phyloP scores from a whole-genome alignment of 2,888 invertebrate species.

The Phytoseiulus persimilis region DNA sequence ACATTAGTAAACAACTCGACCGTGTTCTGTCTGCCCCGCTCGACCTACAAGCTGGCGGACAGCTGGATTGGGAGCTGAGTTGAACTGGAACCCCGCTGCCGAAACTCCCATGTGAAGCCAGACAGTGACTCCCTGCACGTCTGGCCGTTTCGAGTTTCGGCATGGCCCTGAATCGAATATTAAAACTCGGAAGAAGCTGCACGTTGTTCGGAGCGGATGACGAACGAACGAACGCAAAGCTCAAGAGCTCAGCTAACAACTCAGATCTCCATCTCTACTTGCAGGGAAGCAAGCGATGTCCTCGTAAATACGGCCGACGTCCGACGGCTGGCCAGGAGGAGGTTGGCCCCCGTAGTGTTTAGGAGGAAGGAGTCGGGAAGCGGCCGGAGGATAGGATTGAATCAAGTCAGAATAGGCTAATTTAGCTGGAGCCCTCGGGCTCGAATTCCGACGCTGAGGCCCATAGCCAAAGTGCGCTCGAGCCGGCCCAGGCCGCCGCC shows the following conservation, averaged over 20 bases:
- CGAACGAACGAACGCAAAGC: not conserved
- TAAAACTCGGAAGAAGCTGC: not conserved
- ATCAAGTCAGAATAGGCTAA: not conserved
- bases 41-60: not conserved
- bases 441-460: not conserved
- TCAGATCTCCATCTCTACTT: not conserved
- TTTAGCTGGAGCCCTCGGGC: conserved; percentile 5
- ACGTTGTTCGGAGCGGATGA: not conserved
- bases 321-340: not conserved
- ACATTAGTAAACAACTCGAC: not conserved
- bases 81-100: not conserved
- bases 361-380: not conserved
- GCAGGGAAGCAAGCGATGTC: not conserved
- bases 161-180: not conserved
- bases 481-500: not conserved
- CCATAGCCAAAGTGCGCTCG: not conserved
- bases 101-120: not conserved
- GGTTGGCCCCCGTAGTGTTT: not conserved
- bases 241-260: not conserved
- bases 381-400: not conserved
- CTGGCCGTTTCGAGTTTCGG: not conserved
- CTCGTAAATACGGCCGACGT: not conserved
- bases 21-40: not conserved
- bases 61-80: not conserved
- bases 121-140: not conserved